These are phyloP conservation scores for Diabrotica undecimpunctata DNA, from an alignment of 1,140 invertebrate genomes.

Conservation along the genomic window DNA sequence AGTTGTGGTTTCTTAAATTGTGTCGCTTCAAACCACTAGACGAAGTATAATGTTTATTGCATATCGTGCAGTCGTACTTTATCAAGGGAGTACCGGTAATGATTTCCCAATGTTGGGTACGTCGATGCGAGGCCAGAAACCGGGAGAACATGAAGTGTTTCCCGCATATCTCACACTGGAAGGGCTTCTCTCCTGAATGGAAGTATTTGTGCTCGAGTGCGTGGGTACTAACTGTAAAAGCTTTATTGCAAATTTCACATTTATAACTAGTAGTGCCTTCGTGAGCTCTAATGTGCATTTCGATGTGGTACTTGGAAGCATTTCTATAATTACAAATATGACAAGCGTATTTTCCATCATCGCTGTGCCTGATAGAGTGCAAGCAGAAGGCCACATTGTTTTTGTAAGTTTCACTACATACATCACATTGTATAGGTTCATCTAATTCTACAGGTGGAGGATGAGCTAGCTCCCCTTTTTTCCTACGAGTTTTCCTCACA, in stretches of 20 bases:
- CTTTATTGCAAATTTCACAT: constrained; percentile 51
- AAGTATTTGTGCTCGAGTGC: constrained; percentile 45
- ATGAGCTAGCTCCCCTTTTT: constrained; percentile 38
- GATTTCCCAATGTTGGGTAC: constrained; percentile 44
- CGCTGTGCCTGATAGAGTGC: constrained; percentile 40
- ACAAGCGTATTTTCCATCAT: constrained; percentile 44
- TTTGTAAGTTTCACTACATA: constrained; percentile 38
- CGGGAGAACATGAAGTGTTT: constrained; percentile 48
- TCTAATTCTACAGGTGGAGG: constrained; percentile 53
- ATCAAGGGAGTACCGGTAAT: constrained; percentile 41
- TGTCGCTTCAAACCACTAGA: constrained; percentile 38
- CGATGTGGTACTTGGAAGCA: constrained; percentile 46
- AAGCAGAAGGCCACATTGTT: constrained; percentile 37
- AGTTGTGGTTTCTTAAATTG: constrained; percentile 38
- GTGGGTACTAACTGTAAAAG: constrained; percentile 51
- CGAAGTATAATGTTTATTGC: constrained; percentile 41
- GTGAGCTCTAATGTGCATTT: constrained; percentile 43
- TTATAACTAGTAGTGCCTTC: constrained; percentile 50
- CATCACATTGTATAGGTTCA: constrained; percentile 37
- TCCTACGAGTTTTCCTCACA: not conserved
- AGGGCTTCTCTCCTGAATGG: constrained; percentile 60
- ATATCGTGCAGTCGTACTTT: constrained; percentile 42
- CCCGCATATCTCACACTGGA: constrained; percentile 60
- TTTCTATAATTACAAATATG: constrained; percentile 48
- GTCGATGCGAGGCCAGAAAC: constrained; percentile 41